Evolutionary conservation across 1,140 invertebrate species (phyloP), one percentile per base, ranked within the genome.

Genomic region (Tribolium castaneum): DNA sequence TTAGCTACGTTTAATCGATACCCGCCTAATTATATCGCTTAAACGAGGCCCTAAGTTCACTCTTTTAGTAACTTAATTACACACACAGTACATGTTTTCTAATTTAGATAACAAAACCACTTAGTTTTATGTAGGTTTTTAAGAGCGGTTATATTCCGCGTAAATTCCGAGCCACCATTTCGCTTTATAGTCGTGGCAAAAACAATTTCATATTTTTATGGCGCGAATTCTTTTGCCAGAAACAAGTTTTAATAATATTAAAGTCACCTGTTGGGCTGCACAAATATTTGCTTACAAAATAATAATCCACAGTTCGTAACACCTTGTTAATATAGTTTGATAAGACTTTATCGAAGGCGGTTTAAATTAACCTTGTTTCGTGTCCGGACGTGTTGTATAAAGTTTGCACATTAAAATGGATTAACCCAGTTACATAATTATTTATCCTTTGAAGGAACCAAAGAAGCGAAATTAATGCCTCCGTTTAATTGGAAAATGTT

Each of bases 91-190:
- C 59, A 35, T 66, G 59, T 66, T 66, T 66, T 66, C 59, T 35
- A 66, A 66, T 66, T 66, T 66, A 66, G 59, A 66, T 66, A 66
- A 66, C 59, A 66, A 66, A 59, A 66, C 25, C 59, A 66, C 59
- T 66, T 66, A 66, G 25, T 14, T 66, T 66, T 66, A 66, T 66
- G 25, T 14, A 35, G 19, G 25, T 66, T 66, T 66, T 66, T 66
- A 66, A 66, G 59, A 59, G 59, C 59, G 30, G 59, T 30, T 35
- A 35, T 66, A 35, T 66, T 35, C n/a, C 25, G 59, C 30, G 59
- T 22, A 66, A 66, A 66, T 66, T 66, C 59, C 6, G n/a, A 35
- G 34, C 59, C 25, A 30, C 30, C 13, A 35, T 66, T 66, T 35
- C 59, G 34, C 34, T 66, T 66, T 66, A 66, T 66, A 22, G 59